Evolutionary conservation across 2,797 vertebrate species (phyloP), one percentile per base, ranked within the genome.

Genomic region (Platyrinchus mystaceus): DNA sequence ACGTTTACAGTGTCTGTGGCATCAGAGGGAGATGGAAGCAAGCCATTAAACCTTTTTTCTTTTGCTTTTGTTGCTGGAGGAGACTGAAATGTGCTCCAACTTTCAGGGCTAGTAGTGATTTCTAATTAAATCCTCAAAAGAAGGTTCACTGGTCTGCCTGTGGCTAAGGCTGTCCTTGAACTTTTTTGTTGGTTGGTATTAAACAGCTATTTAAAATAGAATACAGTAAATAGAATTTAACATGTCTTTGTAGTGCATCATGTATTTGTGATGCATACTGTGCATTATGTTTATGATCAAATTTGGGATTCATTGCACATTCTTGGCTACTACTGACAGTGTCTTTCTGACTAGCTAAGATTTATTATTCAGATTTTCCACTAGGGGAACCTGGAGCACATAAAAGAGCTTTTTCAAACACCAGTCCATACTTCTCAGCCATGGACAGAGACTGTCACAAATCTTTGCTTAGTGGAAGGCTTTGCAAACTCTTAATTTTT

Each of bases 401-500:
- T 68, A 7, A n/a, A 79, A 73, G 12, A 73, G 21, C 55, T 71
- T 18, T 76, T 84, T 74, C 52, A 74, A 80, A 43, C 9, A 14
- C 15, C 14, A 34, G 5, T 60, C 76, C 32, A 11, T 58, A 26
- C 30, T 74, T 71, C 50, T 69, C 21, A 66, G 36, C 32, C 2
- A 0, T n/a, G 16, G 34, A 46, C 18, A 39, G 43, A 70, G 17
- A 21, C 32, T 59, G 39, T 47, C 26, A 52, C 20, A 14, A 81
- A 27, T 39, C 37, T 14, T 39, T 70, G 37, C 49, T 70, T 92
- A 47, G 44, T 19, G 30, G 27, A 69, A 79, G 37, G 19, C 46
- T 96, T 94, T 78, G 91, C 73, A 90, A 93, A 95, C 28, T 69
- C 44, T 70, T 43, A 67, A 76, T 69, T 47, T 5, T 44, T 49